These are phyloP conservation scores for Hypselothyrea guttata DNA, from an alignment of 2,888 invertebrate species.

Conservation along the genomic window DNA sequence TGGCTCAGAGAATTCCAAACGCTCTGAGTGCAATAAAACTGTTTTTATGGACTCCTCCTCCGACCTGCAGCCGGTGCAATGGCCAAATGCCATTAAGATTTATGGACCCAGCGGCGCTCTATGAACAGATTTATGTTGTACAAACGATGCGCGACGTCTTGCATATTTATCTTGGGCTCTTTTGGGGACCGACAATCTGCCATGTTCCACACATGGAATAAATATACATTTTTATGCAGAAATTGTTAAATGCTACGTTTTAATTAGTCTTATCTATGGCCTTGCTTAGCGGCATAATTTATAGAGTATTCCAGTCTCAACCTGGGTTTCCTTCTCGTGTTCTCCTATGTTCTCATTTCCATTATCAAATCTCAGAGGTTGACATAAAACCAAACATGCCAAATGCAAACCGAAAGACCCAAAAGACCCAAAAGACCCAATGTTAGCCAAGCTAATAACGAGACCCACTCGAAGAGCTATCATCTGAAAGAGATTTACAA, in stretches of 20 bases:
- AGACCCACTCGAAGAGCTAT: slow-evolving; percentile 1
- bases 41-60: slow-evolving; percentile 59
- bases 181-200: too few species aligned
- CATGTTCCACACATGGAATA: slow-evolving; percentile 1
- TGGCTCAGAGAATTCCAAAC: slow-evolving; percentile 30
- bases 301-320: background rate
- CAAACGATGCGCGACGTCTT: slow-evolving; percentile 20
- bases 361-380: slow-evolving; percentile 52
- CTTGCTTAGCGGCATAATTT: background rate
- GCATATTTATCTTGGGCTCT: slow-evolving; percentile 35
- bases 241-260: background rate
- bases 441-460: slow-evolving; percentile 23
- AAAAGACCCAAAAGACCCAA: slow-evolving; percentile 28
- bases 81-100: slow-evolving; percentile 55
- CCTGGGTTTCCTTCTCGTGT: background rate
- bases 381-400: slow-evolving; percentile 56
- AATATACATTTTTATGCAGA: too few species aligned
- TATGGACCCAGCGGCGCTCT: slow-evolving; percentile 58
- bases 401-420: slow-evolving; percentile 49
- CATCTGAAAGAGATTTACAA: too few species aligned
- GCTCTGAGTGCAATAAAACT: slow-evolving; percentile 54
- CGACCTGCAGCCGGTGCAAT: slow-evolving; percentile 18
- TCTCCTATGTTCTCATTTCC: slow-evolving; percentile 38
- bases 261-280: background rate
- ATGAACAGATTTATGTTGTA: slow-evolving; percentile 64